Conservation (phyloP, 2,797 vertebrate species). For the Thunnus albacares region DNA sequence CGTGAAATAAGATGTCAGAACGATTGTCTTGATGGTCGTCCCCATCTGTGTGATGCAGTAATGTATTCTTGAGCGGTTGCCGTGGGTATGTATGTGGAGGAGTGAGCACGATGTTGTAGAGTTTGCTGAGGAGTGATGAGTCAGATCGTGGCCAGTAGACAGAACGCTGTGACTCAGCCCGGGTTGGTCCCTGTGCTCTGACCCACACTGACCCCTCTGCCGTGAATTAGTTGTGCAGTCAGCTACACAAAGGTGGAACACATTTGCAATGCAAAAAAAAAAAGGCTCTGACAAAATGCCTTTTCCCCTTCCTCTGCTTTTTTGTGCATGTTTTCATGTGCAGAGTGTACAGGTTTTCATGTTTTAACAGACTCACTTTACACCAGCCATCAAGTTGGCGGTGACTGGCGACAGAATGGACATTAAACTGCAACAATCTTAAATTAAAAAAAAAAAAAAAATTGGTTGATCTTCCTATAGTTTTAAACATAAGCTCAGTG, state of each 20-base stretch:
- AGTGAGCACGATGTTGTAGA: constrained; percentile 43
- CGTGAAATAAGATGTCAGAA: constrained; percentile 23
- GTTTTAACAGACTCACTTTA: background rate
- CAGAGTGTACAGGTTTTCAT: background rate
- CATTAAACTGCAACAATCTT: background rate
- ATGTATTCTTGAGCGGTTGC: constrained; percentile 39
- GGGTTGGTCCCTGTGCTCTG: constrained; percentile 56
- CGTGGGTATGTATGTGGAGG: constrained; percentile 53
- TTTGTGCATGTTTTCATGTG: constrained; percentile 12
- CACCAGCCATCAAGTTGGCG: background rate
- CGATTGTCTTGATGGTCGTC: constrained; percentile 37
- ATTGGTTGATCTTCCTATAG: background rate
- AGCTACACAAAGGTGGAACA: constrained; percentile 57
- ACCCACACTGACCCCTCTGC: constrained; percentile 56
- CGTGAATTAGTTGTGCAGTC: constrained; percentile 65
- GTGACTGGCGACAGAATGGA: background rate
- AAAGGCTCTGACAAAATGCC: background rate
- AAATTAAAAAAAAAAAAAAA: background rate
- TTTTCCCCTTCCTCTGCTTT: background rate
- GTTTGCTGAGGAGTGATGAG: constrained; percentile 63
- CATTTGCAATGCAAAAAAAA: constrained; percentile 63
- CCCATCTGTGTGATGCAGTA: constrained; percentile 42
- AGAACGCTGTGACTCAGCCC: constrained; percentile 69
- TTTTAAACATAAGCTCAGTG: background rate
- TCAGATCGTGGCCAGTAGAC: constrained; percentile 61